phyloP scores from a whole-genome alignment of 2,113 vertebrate genomes.

The Brachionichthys hirsutus region DNA sequence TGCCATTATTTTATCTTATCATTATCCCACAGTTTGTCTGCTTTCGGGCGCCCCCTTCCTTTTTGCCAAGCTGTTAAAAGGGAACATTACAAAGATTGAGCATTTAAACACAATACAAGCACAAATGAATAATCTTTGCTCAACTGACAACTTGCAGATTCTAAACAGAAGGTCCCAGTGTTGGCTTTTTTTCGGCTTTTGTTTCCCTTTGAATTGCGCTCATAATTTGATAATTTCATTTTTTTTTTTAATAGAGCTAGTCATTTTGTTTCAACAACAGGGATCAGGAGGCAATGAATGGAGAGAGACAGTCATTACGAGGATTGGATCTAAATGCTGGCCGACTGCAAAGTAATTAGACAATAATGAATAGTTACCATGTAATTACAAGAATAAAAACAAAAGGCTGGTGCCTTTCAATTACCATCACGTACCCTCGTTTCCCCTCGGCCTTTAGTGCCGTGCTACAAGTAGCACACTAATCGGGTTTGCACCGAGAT shows the following conservation, averaged over 20 bases:
- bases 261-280: conserved; percentile 49
- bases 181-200: conserved; percentile 39
- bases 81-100: conserved; percentile 21
- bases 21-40: conserved; percentile 5
- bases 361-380: conserved; percentile 71
- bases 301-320: conserved; percentile 51
- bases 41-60: conserved; percentile 7
- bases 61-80: conserved; percentile 27
- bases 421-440: conserved; percentile 50
- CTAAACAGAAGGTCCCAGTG: conserved; percentile 43
- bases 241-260: conserved; percentile 29
- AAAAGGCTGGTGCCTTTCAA: conserved; percentile 55
- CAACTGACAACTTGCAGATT: conserved; percentile 31
- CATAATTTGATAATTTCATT: conserved; percentile 60
- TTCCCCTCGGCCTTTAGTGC: conserved; percentile 52
- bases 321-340: conserved; percentile 46
- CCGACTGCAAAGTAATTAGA: conserved; percentile 60
- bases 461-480: conserved; percentile 50
- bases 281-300: conserved; percentile 50
- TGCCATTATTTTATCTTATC: conserved; percentile 22
- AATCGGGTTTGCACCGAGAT: conserved; percentile 66
- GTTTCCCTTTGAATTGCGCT: conserved; percentile 38
- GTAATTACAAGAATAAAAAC: conserved; percentile 59
- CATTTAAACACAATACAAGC: conserved; percentile 28
- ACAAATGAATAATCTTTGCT: conserved; percentile 47